A percentile compares a stretch with the other conserved stretches of the same genome.
Conservation (phyloP, 1,140 invertebrate genomes). For the Polyergus mexicanus region DNA sequence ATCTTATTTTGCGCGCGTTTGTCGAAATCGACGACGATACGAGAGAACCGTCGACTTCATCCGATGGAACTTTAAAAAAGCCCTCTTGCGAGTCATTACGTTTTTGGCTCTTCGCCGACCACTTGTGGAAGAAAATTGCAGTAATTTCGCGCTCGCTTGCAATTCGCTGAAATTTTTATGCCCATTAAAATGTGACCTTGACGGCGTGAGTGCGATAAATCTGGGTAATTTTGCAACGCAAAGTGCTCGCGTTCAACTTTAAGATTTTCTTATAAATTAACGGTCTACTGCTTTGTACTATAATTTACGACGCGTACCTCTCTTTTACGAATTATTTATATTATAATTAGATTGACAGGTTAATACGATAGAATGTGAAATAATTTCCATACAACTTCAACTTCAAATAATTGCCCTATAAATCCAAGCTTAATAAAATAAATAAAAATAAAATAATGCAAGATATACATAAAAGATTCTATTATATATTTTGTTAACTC, state of each 20-base stretch:
- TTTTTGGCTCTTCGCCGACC: not conserved
- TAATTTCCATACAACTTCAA: not conserved
- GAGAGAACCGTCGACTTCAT: not conserved
- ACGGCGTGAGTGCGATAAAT: constrained; percentile 23
- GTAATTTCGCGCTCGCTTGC: constrained; percentile 42
- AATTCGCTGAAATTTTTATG: constrained; percentile 44
- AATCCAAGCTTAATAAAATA: not conserved
- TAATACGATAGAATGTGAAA: not conserved
- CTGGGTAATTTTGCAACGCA: constrained; percentile 7
- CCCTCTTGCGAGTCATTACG: not conserved
- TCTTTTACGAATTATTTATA: constrained; percentile 3
- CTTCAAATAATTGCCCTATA: not conserved
- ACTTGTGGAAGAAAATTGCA: constrained; percentile 50
- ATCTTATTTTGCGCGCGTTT: constrained; percentile 23
- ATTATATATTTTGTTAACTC: not conserved
- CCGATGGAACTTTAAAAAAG: constrained; percentile 17
- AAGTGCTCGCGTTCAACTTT: not conserved
- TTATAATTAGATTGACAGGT: constrained; percentile 4
- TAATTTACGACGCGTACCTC: constrained; percentile 7
- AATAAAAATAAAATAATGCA: not conserved
- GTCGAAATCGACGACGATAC: constrained; percentile 20
- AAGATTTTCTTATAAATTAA: constrained; percentile 9
- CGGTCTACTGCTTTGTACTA: not conserved
- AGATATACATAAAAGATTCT: not conserved
- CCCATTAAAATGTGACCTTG: constrained; percentile 33